Base-by-base conservation (phyloP, 1,140 invertebrate species). In the Drosophila mauritiana region DNA sequence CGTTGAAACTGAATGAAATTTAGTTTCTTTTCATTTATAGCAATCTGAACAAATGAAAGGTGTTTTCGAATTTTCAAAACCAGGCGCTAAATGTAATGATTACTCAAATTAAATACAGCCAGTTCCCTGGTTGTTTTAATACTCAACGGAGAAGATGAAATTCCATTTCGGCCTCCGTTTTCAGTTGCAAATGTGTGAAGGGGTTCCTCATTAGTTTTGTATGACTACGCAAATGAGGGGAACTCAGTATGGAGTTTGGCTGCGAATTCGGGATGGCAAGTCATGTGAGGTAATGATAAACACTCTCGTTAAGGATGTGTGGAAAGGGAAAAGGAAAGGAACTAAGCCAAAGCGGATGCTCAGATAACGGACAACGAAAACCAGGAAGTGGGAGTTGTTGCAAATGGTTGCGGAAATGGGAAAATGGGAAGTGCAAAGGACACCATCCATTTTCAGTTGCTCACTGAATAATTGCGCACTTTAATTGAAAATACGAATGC, bases 261-360 rank as follows among this genome's bases (percentile, higher is more conserved):
- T n/a, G 22, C 49, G 39, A 34, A 34, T 31, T 56, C 15, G 36
- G 43, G 59, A 43, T 13, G 51, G 73, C 74, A 76, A 69, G 73
- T 76, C 74, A 77, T 77, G 73, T 76, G 73, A 46, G 57, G 55
- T 69, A 61, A 77, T 77, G 74, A 77, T 77, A 77, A 77, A 77
- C 63, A 76, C 40, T 59, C 45, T 76, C 17, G 22, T 15, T 25
- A 36, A 34, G 49, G 39, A 54, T 27, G 17, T 43, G 51, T 34
- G 51, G 34, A 48, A 48, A 54, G 37, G 55, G 31, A n/a, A 1
- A 10, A 34, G 62, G 55, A 69, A 76, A 69, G 55, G 61, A 76
- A 69, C 63, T 76, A 36, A 61, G 34, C 43, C n/a, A 4, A 27
- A 48, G 39, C 56, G 72, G 63, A 76, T 45, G 73, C 51, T 61